Percentiles rank a stretch among this genome's conserved stretches.
Evolutionary conservation across 1,140 invertebrate genomes (phyloP).

Genomic region (Aphis craccivora): DNA sequence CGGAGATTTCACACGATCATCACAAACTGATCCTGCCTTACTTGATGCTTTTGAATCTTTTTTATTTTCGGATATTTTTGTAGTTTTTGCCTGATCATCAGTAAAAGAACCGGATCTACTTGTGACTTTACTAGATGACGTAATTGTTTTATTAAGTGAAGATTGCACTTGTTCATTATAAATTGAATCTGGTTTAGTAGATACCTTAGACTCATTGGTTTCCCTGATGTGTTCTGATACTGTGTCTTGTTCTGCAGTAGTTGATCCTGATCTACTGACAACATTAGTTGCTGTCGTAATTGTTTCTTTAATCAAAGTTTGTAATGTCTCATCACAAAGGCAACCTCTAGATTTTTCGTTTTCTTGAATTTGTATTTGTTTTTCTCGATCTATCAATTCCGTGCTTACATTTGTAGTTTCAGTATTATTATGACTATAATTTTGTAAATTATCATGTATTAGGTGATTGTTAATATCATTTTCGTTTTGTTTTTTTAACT

Average conservation of each 20-base stretch:
- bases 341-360: not conserved
- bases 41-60: no score
- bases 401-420: not conserved
- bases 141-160: no score
- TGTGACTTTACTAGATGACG: not conserved
- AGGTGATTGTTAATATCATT: not conserved
- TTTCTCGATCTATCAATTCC: no score
- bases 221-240: no score
- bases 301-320: not conserved
- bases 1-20: not conserved
- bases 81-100: no score
- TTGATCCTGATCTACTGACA: not conserved
- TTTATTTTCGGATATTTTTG: no score
- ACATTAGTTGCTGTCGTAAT: no score
- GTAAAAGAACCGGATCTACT: not conserved
- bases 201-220: not conserved
- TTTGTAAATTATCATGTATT: not conserved
- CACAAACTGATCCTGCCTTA: not conserved
- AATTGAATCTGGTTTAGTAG: not conserved
- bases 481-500: constrained; percentile 29
- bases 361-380: not conserved
- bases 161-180: not conserved
- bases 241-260: not conserved
- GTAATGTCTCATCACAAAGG: not conserved
- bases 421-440: not conserved